Percentiles rank a stretch among this genome's conserved stretches.
phyloP scores from a whole-genome alignment of 2,888 invertebrate genomes.

The Microchrysa polita region DNA sequence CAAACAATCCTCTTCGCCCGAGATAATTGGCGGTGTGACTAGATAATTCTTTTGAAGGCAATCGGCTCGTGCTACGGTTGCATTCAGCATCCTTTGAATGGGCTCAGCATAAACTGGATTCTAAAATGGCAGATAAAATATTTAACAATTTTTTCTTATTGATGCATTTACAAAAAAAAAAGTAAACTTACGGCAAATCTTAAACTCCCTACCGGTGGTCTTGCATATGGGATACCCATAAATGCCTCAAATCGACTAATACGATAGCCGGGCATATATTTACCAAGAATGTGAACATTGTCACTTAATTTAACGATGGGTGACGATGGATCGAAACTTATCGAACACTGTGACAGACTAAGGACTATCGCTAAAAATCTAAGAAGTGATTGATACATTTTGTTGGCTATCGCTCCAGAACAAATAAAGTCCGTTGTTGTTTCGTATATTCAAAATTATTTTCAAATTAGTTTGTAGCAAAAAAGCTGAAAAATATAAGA shows the following conservation, averaged over 20 bases:
- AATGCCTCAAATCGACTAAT: conserved; percentile 59
- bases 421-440: no score
- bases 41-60: conserved; percentile 66
- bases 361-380: no score
- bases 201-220: conserved; percentile 59
- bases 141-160: neutral
- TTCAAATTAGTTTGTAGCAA: no score
- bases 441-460: no score
- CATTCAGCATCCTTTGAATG: conserved; percentile 57
- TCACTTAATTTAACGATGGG: conserved; percentile 14
- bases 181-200: conserved; percentile 58
- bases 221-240: conserved; percentile 60
- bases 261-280: conserved; percentile 55
- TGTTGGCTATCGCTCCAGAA: no score
- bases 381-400: no score
- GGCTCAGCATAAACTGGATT: conserved; percentile 56
- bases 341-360: no score
- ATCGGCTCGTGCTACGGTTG: conserved; percentile 58
- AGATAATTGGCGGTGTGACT: conserved; percentile 52
- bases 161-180: neutral
- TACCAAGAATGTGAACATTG: conserved; percentile 57
- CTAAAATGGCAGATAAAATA: conserved; percentile 51
- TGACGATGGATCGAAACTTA: no score
- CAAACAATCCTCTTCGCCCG: conserved; percentile 66
- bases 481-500: no score